Evolutionary conservation across 92 coral and sea anemone species (phyloP).

Genomic region (Metridium senile): DNA sequence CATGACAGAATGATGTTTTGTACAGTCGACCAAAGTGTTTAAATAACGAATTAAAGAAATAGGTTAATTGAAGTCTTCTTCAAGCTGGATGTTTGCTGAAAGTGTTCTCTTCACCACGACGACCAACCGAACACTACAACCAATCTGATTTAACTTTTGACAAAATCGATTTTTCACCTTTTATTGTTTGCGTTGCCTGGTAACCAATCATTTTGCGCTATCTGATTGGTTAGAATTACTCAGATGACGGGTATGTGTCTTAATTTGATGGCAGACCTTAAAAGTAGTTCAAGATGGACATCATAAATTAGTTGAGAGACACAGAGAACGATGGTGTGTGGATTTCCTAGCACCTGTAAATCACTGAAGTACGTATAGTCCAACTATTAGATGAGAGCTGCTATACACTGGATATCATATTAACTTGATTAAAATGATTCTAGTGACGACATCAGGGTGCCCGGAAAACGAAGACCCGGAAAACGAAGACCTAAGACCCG

Average conservation of each 20-base stretch:
- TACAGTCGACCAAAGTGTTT: background rate
- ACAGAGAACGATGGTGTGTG: conserved; percentile 4
- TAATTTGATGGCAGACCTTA: background rate
- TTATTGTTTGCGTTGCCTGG: conserved; percentile 15
- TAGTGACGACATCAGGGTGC: no score
- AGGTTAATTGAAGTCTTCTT: background rate
- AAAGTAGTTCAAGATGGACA: background rate
- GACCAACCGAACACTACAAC: background rate
- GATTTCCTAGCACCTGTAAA: background rate
- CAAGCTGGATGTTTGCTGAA: background rate
- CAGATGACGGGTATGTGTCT: background rate
- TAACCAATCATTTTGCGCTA: background rate
- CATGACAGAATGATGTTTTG: no score
- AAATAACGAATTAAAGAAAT: background rate
- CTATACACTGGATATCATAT: no score
- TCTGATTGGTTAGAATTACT: conserved; percentile 9
- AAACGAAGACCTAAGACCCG: no score
- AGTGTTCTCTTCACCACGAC: conserved; percentile 4
- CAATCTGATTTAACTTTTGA: background rate
- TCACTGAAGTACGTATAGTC: no score
- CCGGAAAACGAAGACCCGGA: no score
- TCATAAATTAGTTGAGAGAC: background rate
- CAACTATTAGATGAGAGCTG: no score
- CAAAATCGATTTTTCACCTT: background rate
- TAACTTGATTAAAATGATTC: no score